Evolutionary conservation across 2,888 invertebrate genomes (phyloP).

Genomic region (Unio pictorum): DNA sequence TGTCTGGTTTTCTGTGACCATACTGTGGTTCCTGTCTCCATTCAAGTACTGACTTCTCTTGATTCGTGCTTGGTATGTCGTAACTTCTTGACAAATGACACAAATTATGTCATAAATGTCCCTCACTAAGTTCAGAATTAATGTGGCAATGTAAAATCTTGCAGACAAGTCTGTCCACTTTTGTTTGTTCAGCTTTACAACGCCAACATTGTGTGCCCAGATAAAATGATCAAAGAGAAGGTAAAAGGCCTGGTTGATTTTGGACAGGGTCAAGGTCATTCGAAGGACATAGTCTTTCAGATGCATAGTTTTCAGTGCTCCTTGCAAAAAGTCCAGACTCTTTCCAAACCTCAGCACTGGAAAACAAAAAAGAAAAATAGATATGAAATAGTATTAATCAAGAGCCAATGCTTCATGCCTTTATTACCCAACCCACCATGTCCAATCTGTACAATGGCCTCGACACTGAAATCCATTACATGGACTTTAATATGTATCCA

Average conservation of each 20-base stretch:
- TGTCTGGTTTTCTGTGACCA: constrained; percentile 7
- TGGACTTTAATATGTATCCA: too few relatives aligned
- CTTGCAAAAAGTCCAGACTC: constrained; percentile 86
- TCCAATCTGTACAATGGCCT: too few relatives aligned
- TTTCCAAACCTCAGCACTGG: constrained; percentile 89
- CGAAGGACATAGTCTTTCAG: constrained; percentile 82
- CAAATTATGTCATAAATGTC: constrained; percentile 82
- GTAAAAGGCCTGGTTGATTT: constrained; percentile 84
- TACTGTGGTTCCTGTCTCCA: constrained; percentile 75
- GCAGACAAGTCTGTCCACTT: constrained; percentile 80
- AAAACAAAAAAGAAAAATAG: constrained; percentile 33
- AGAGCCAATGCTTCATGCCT: too few relatives aligned
- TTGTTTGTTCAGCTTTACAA: constrained; percentile 78
- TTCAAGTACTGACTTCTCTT: constrained; percentile 41
- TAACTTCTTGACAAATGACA: constrained; percentile 43
- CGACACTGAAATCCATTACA: too few relatives aligned
- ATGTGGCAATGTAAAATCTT: constrained; percentile 87
- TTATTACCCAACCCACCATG: too few relatives aligned
- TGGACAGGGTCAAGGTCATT: constrained; percentile 83
- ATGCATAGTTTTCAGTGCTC: constrained; percentile 81
- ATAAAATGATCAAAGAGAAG: constrained; percentile 89
- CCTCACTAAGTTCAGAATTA: constrained; percentile 84
- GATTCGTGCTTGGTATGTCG: constrained; percentile 18
- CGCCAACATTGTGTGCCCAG: constrained; percentile 79
- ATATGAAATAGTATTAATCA: too few relatives aligned